Percentiles rank a stretch among this genome's conserved stretches.
phyloP scores from a whole-genome alignment of 2,888 invertebrate species.

The Byasa hedistus region DNA sequence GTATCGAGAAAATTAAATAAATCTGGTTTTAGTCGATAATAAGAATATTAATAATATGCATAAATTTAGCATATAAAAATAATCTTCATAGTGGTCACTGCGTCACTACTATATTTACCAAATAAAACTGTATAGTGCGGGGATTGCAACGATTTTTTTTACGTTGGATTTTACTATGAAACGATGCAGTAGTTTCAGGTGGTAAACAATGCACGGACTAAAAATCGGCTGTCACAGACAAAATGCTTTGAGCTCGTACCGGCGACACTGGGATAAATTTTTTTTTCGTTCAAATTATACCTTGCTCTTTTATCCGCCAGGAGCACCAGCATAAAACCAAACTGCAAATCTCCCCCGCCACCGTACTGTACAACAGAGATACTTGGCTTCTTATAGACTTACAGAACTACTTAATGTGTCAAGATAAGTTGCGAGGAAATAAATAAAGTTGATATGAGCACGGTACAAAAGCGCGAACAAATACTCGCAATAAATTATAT shows the following conservation, averaged over 20 bases:
- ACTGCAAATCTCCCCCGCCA: not conserved
- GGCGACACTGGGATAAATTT: slow-evolving; percentile 21
- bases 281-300: slow-evolving; percentile 26
- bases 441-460: slow-evolving; percentile 31
- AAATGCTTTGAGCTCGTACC: slow-evolving; percentile 29
- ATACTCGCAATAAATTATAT: slow-evolving; percentile 31
- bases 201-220: slow-evolving; percentile 30
- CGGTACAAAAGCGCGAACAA: slow-evolving; percentile 30
- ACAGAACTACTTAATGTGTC: slow-evolving; percentile 32
- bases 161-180: slow-evolving; percentile 28
- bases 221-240: slow-evolving; percentile 30
- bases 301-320: slow-evolving; percentile 9
- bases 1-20: no score
- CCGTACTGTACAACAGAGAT: slow-evolving; percentile 23
- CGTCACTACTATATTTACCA: not conserved
- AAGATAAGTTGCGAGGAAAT: slow-evolving; percentile 32
- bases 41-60: no score
- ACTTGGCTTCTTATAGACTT: slow-evolving; percentile 29
- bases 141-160: slow-evolving; percentile 23
- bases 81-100: not conserved
- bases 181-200: slow-evolving; percentile 27
- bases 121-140: slow-evolving; percentile 23
- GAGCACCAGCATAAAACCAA: slow-evolving; percentile 4
- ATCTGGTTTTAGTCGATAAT: no score
- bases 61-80: no score